These are phyloP conservation scores for Microvelia longipes DNA, from an alignment of 1,140 invertebrate species.

Conservation along the genomic window DNA sequence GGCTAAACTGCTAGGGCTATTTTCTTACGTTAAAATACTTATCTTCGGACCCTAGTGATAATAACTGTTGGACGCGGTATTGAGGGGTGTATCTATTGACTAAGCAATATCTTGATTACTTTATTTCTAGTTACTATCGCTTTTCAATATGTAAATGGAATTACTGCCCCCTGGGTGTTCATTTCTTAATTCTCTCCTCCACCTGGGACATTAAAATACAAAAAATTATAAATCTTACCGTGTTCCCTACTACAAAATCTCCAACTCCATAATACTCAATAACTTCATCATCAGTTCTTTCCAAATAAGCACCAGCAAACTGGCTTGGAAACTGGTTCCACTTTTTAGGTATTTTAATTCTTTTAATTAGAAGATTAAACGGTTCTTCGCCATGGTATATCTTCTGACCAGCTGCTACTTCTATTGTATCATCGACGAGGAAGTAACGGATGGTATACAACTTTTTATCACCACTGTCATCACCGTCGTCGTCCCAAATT, in stretches of 20 bases:
- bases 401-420: slow-evolving; percentile 52
- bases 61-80: no score
- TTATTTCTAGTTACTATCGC: no score
- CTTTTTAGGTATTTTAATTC: slow-evolving; percentile 61
- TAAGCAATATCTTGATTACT: no score
- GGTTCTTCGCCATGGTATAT: slow-evolving; percentile 56
- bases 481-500: slow-evolving; percentile 56
- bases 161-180: no score
- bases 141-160: no score
- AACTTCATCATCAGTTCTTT: slow-evolving; percentile 49
- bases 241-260: slow-evolving; percentile 59
- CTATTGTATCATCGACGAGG: slow-evolving; percentile 60
- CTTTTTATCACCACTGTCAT: slow-evolving; percentile 42
- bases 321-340: slow-evolving; percentile 49
- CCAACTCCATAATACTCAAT: slow-evolving; percentile 54
- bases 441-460: slow-evolving; percentile 55
- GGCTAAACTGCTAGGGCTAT: no score
- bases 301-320: slow-evolving; percentile 23
- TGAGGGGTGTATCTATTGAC: no score
- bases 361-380: slow-evolving; percentile 50
- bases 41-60: no score
- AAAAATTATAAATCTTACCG: slow-evolving; percentile 31
- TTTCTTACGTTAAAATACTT: no score
- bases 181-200: no score
- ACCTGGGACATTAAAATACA: no score